These are phyloP conservation scores for Aproaerema taeniolella DNA, from an alignment of 2,888 invertebrate genomes.

Conservation along the genomic window DNA sequence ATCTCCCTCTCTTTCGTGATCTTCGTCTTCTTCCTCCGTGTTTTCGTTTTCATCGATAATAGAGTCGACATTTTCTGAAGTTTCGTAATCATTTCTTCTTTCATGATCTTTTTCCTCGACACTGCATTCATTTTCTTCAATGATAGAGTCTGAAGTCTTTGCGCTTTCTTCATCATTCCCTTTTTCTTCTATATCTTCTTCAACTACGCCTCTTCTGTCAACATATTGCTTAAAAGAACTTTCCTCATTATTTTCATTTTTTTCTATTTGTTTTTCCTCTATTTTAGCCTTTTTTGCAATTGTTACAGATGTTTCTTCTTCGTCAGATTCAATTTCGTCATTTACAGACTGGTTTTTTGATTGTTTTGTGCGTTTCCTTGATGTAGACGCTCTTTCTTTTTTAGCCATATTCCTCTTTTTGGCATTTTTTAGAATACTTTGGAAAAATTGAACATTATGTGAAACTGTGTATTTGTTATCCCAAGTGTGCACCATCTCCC, in stretches of 20 bases:
- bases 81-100: no score
- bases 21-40: no score
- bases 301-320: not conserved
- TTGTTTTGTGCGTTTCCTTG: not conserved
- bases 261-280: not conserved
- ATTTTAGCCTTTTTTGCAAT: not conserved
- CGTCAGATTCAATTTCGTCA: no score
- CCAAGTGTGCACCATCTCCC: conserved; percentile 14
- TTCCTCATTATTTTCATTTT: not conserved
- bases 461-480: conserved; percentile 14
- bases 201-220: no score
- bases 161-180: no score
- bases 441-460: conserved; percentile 16
- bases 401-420: not conserved
- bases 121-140: no score
- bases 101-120: no score
- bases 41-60: no score
- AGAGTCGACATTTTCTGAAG: no score
- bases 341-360: not conserved
- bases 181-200: no score
- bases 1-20: no score
- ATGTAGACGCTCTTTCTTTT: not conserved
- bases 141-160: no score
- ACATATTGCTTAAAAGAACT: not conserved
- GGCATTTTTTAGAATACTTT: conserved; percentile 11